Base-by-base conservation (phyloP, 2,888 invertebrate species). In the Auanema freiburgensis region DNA sequence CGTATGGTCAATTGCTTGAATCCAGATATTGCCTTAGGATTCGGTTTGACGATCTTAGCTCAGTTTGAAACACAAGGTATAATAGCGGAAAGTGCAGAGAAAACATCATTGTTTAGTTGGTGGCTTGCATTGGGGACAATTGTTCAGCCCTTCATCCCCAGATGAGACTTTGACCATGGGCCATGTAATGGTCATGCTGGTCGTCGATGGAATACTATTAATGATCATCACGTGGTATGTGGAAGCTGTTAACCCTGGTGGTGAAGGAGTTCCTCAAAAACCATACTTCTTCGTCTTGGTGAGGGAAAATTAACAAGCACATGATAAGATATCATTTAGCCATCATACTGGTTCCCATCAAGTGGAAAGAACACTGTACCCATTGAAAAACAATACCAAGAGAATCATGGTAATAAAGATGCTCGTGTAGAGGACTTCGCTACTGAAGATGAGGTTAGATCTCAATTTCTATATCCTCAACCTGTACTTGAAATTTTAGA, bases 241-340 rank as follows among this genome's bases (percentile, higher is more conserved):
- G 40, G 93, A 93, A 84, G 91, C 91, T 72, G 88, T 94, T 10
- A 87, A 89, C 69, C 94, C 94, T 0, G 64, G 64, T 14, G 90
- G 91, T 12, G 92, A 88, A 84, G 93, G 93, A 2, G 89, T 93
- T 0, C 89, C 91, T 0, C 76, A 77, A 55, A 88, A 89, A 67
- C 89, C 89, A 33, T 93, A 91, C 89, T 94, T 92, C 81, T 89
- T 89, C 0, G 87, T 92, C 50, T 85, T 87, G 85, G 90, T 90
- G 84, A 83, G 84, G n/a, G n/a, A 72, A 11, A 10, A 25, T 8
- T 11, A 41, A 24, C 14, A 14, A 50, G 24, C 10, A 10, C 23
- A 54, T 16, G 23, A 24, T 10, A 24, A 33, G 57, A 51, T 14
- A 18, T 50, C 3, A 25, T 66, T 14, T 46, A 74, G 71, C 76